Percentiles rank a stretch among this genome's conserved stretches.
Conservation (phyloP, 2,113 vertebrate species). For the Osmerus eperlanus region DNA sequence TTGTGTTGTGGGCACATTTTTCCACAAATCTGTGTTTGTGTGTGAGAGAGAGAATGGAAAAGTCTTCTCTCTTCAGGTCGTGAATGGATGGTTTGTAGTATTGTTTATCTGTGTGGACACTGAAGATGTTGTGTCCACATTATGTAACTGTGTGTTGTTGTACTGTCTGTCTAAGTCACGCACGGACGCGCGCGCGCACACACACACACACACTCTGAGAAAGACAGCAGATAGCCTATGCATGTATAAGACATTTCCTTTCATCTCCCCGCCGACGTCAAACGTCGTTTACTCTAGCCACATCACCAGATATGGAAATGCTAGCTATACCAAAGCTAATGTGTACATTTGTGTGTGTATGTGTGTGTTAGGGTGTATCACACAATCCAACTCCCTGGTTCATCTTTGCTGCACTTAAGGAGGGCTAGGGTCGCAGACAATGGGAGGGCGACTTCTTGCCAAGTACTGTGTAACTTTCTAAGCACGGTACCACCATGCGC, state of each 20-base stretch:
- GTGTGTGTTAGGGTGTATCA: neutral
- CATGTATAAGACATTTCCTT: conserved; percentile 31
- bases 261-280: conserved; percentile 36
- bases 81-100: too few relatives aligned
- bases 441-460: conserved; percentile 5
- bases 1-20: too few relatives aligned
- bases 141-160: too few relatives aligned
- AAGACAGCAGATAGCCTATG: conserved; percentile 45
- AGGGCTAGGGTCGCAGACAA: too few relatives aligned
- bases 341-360: neutral
- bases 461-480: conserved; percentile 16
- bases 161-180: too few relatives aligned
- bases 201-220: too few relatives aligned
- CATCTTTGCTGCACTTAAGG: neutral
- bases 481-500: conserved; percentile 24
- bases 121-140: too few relatives aligned
- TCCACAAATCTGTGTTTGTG: neutral
- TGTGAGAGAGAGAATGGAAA: neutral
- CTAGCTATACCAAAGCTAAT: neutral
- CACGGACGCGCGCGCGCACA: too few relatives aligned
- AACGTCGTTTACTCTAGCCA: conserved; percentile 14
- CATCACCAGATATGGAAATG: conserved; percentile 58
- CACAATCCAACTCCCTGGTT: conserved; percentile 9
- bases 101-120: too few relatives aligned
- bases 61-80: too few relatives aligned